Percentiles rank a stretch among this genome's conserved stretches.
Conservation (phyloP, 2,797 vertebrate species). For the Rhabdophis nuchalis region DNA sequence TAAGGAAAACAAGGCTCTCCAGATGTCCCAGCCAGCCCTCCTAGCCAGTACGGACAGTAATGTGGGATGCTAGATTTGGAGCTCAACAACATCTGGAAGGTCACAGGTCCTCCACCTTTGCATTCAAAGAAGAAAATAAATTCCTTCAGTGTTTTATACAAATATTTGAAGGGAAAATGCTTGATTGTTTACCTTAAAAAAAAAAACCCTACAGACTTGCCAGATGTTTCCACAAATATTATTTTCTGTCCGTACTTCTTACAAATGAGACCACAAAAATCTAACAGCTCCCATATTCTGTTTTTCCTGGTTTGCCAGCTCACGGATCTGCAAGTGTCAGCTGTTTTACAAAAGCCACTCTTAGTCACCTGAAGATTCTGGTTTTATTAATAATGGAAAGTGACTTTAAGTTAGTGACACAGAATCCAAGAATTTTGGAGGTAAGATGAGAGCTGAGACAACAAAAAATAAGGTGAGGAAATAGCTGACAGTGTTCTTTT, state of each 20-base stretch:
- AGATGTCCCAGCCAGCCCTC: not conserved
- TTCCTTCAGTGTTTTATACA: not conserved
- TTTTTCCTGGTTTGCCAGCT: not conserved
- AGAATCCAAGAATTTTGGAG: not conserved
- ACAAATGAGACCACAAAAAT: not conserved
- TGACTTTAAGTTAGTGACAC: not conserved
- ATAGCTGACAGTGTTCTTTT: not conserved
- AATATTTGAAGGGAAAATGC: not conserved
- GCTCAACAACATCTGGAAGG: not conserved
- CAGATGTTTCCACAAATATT: not conserved
- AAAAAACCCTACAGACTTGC: not conserved
- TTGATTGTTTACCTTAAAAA: not conserved
- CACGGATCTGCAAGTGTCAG: not conserved
- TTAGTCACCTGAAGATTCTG: not conserved
- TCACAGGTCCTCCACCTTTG: not conserved
- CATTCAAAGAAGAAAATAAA: not conserved
- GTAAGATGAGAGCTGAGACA: not conserved
- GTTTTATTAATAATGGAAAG: not conserved
- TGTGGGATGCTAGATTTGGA: not conserved
- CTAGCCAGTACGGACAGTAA: not conserved
- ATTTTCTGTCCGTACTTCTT: not conserved
- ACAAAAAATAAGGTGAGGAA: not conserved
- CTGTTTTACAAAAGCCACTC: not conserved
- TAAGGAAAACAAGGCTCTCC: not conserved
- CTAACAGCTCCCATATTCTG: not conserved